Evolutionary conservation across 2,888 invertebrate species (phyloP).

Genomic region (Apomyelois bistriatella): DNA sequence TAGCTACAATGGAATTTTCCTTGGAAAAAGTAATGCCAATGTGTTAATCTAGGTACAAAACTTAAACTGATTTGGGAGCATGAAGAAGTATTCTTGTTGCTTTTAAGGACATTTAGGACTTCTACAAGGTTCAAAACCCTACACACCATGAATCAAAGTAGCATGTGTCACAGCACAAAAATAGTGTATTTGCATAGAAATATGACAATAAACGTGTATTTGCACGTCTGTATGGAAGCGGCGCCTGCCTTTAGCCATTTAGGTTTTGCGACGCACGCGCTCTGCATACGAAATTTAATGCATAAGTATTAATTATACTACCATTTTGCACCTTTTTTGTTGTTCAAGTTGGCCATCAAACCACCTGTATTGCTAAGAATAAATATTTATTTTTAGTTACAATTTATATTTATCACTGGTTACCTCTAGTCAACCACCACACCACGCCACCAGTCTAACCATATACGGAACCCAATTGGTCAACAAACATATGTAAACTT

Average conservation of each 20-base stretch:
- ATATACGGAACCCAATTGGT: too few relatives aligned
- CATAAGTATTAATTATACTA: background rate
- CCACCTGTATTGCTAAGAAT: background rate
- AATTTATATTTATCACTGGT: too few relatives aligned
- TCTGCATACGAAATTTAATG: constrained; percentile 2
- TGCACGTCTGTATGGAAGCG: constrained; percentile 4
- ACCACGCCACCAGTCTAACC: too few relatives aligned
- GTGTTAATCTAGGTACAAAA: too few relatives aligned
- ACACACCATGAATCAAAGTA: background rate
- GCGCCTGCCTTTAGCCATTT: constrained; percentile 4
- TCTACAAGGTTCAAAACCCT: too few relatives aligned
- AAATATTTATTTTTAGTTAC: too few relatives aligned
- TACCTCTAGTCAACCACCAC: too few relatives aligned
- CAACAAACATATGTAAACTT: background rate
- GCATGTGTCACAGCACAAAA: constrained; percentile 4
- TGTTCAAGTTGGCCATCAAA: background rate
- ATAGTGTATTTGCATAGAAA: constrained; percentile 1
- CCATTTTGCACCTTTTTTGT: background rate
- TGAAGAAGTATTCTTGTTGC: too few relatives aligned
- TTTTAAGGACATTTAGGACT: too few relatives aligned
- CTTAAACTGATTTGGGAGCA: too few relatives aligned
- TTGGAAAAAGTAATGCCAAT: too few relatives aligned
- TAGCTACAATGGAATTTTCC: too few relatives aligned
- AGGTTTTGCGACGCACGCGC: background rate
- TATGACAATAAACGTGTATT: background rate